Conservation (phyloP, 2,113 vertebrate genomes). For the cat (Felis catus) region F.catus_Fca126_mat1.0 CM031411.1:26595001-26595500, state of each 20-base stretch:
- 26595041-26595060: not conserved
- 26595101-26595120: not conserved
- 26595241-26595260: not conserved
- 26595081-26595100: not conserved
- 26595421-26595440: not conserved
- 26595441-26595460: not conserved
- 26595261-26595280: not conserved
- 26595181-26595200: not conserved
- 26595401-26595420: not conserved
- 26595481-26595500: not conserved
- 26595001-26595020: not conserved
- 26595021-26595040: not conserved
- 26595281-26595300: not conserved
- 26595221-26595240: not conserved
- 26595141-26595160: not conserved
- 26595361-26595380: not conserved
- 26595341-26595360: not conserved
- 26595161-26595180: not conserved
- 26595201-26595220: constrained; percentile 17
- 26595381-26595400: not conserved
- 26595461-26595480: not conserved
- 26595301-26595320: not conserved
- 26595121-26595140: not conserved
- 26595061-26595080: not conserved
- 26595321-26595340: not conserved